Evolutionary conservation across 1,140 invertebrate genomes (phyloP), one percentile per base, ranked within the genome.

Genomic region (Trachelipus rathkii): DNA sequence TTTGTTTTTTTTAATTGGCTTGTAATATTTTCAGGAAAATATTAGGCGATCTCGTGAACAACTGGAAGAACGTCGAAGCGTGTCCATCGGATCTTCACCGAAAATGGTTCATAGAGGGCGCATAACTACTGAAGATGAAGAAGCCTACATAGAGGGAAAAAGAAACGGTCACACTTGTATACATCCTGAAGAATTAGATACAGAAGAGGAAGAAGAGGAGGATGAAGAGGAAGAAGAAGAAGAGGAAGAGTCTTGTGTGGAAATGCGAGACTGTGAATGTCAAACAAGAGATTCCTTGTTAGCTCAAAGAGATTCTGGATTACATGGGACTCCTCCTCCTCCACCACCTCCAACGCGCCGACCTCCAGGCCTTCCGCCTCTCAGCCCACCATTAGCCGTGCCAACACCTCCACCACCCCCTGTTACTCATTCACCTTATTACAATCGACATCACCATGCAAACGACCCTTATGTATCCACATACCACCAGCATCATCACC

Each of bases 231-330:
- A 74, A 71, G 71, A 78, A 13, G 68, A 76, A 60, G 79, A 82
- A 46, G 76, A 79, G 87, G 67, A 80, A 23, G 81, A 80, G 46
- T 70, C 78, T 11, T 78, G 77, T 74, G 78, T 89, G 15, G 91
- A 92, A 82, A 93, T 91, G 84, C 88, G 90, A 76, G 92, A 93
- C 82, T 92, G 88, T 73, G 91, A 90, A 4, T 93, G 91, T 82
- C 92, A 94, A 83, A 93, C 92, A 0, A 86, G 91, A 50, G 91
- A 93, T 82, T 92, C 90, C 82, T 84, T 93, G 4, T 91, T 92
- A 82, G 88, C 91, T 53, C 84, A 83, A 70, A 77, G 78, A 71
- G 80, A 82, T 73, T 80, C 76, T 43, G 70, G 67, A 19, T 50
- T 80, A 19, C 74, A 23, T 77, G 5, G 79, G 79, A 13, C 73